Conservation (phyloP, 2,113 vertebrate species). For the Psittacula cyanocephala region DNA sequence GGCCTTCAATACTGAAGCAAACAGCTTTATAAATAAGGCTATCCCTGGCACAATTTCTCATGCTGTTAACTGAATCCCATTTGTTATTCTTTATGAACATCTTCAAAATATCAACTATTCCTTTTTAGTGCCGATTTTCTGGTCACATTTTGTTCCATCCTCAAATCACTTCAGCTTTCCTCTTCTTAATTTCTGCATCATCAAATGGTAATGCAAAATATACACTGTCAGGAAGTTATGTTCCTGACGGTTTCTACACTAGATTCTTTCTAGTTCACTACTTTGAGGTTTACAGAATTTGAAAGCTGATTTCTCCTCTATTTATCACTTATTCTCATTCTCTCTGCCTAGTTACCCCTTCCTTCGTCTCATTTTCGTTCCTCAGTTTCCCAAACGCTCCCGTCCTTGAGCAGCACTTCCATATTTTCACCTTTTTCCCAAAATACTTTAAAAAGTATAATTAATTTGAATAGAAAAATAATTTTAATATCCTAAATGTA, state of each 20-base stretch:
- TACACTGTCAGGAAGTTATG: neutral
- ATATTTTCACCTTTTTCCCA: neutral
- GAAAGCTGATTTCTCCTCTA: neutral
- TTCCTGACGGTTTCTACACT: neutral
- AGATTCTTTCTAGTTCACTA: neutral
- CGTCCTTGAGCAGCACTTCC: neutral
- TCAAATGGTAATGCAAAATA: neutral
- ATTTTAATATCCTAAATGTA: neutral
- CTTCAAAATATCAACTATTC: neutral
- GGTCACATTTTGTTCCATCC: neutral
- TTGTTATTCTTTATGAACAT: neutral
- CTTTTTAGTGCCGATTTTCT: neutral
- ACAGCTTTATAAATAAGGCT: neutral
- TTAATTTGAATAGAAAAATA: neutral
- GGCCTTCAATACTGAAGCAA: neutral
- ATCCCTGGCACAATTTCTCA: neutral
- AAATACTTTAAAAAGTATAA: neutral
- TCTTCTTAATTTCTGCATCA: neutral
- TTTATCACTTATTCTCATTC: neutral
- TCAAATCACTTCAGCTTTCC: neutral
- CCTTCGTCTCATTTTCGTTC: neutral
- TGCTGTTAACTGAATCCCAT: neutral
- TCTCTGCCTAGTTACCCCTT: neutral
- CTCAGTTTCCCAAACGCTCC: neutral
- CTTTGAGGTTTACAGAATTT: neutral